Percentiles rank a stretch among this genome's conserved stretches.
phyloP scores from a whole-genome alignment of 2,888 invertebrate species.

The Aspidiotus destructor region DNA sequence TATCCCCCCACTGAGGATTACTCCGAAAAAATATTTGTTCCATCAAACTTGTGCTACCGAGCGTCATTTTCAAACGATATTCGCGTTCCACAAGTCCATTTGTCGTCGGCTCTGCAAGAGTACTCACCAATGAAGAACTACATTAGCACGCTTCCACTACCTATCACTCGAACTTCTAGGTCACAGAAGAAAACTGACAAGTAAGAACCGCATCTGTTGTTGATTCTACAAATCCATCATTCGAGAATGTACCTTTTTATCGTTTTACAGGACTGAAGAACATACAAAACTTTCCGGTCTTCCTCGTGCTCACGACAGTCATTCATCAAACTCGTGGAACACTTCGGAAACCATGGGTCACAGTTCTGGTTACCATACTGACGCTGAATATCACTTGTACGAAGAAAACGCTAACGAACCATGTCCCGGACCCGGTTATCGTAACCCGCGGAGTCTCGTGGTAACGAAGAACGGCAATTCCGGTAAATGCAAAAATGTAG shows the following conservation, averaged over 20 bases:
- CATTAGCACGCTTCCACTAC: constrained; percentile 15
- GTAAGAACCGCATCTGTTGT: not conserved
- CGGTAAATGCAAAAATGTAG: constrained; percentile 18
- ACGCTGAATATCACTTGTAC: not conserved
- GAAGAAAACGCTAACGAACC: constrained; percentile 5
- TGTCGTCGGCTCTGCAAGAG: not conserved
- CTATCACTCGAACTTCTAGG: constrained; percentile 4
- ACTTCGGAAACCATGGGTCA: too few relatives aligned
- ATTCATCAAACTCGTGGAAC: too few relatives aligned
- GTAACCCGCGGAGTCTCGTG: not conserved
- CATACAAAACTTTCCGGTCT: too few relatives aligned
- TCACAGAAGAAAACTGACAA: constrained; percentile 12
- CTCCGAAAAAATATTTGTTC: not conserved
- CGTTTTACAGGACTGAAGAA: too few relatives aligned
- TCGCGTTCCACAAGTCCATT: not conserved
- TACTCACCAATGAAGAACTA: constrained; percentile 7
- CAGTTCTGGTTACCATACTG: constrained; percentile 16
- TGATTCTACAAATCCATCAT: too few relatives aligned
- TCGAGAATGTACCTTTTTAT: too few relatives aligned
- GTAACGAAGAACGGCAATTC: constrained; percentile 10
- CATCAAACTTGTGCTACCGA: constrained; percentile 3
- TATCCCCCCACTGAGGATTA: constrained; percentile 21
- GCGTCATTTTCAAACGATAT: constrained; percentile 3
- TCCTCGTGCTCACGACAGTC: too few relatives aligned
- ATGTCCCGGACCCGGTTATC: not conserved